Base-by-base conservation (phyloP, 2,113 vertebrate species). In the Amia ocellicauda region DNA sequence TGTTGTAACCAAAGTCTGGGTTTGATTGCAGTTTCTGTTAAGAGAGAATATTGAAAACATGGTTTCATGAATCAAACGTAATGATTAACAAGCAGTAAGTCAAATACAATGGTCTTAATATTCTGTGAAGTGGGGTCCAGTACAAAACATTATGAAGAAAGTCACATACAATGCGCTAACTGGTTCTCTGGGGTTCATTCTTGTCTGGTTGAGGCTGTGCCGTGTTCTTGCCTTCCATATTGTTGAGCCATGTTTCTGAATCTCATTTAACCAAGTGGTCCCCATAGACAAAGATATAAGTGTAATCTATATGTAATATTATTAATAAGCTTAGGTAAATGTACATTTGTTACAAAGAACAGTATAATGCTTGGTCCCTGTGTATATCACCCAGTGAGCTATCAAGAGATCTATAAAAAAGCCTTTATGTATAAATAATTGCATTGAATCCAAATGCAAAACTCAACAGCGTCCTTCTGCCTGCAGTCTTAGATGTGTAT, bases 211-310 rank as follows among this genome's bases (percentile, higher is more conserved):
- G 75, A 77, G 68, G 80, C 84, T 81, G 76, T 80, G 78, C 78
- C 71, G 69, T 80, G 78, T 80, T 73, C 69, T 81, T 87, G 81
- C 80, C 83, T 87, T 85, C 83, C 83, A 81, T 86, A 78, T 69
- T 80, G 80, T 81, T 85, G 85, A 89, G 87, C 87, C 85, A 86
- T 84, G 78, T 86, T 85, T 74, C 71, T 36, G 31, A 36, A 36
- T 36, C 5, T 36, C 11, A 36, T 36, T 82, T 78, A 77, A 77
- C 75, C 74, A 74, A 85, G 74, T 76, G 79, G 71, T 75, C 77
- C 79, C 74, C n/a, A 47, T 69, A 40, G 67, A 60, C 27, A 80
- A 78, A 68, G 75, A 73, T 75, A 69, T 75, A 74, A 73, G 77
- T 81, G 74, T 79, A 81, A 82, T 70, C 73, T 79, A 78, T 74